phyloP scores from a whole-genome alignment of 1,140 invertebrate genomes.

The Conopomorpha cramerella region DNA sequence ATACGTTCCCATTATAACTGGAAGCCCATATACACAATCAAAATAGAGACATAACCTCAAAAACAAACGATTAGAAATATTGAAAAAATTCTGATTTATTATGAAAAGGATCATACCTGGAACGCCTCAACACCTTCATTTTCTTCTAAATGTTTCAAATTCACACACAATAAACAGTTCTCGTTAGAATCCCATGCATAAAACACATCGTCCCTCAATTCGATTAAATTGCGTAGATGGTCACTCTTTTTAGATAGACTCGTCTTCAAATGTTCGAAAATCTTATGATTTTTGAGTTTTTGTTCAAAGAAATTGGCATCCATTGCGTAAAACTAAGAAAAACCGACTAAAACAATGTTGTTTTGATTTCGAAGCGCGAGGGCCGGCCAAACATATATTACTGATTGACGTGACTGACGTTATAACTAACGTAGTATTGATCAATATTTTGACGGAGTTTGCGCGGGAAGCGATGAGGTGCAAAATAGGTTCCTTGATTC shows the following conservation, averaged over 20 bases:
- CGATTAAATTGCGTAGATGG: constrained; percentile 66
- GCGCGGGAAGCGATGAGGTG: too few species aligned
- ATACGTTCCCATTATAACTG: too few species aligned
- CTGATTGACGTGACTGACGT: too few species aligned
- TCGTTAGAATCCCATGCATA: constrained; percentile 68
- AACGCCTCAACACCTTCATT: constrained; percentile 56
- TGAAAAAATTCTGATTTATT: too few species aligned
- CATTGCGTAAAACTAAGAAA: constrained; percentile 37
- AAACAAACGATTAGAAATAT: too few species aligned
- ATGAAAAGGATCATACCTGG: constrained; percentile 56
- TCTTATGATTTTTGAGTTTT: constrained; percentile 61
- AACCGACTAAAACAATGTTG: constrained; percentile 3
- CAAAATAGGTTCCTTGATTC: too few species aligned
- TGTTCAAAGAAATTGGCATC: constrained; percentile 59
- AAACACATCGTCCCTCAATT: constrained; percentile 66
- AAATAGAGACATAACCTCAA: too few species aligned
- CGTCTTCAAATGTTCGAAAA: constrained; percentile 63
- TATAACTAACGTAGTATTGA: too few species aligned
- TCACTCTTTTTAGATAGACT: constrained; percentile 56
- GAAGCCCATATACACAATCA: too few species aligned
- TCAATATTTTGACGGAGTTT: too few species aligned
- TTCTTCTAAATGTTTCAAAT: constrained; percentile 61
- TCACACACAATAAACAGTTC: constrained; percentile 65
- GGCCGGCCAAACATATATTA: background rate
- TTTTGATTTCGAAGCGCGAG: constrained; percentile 11